These are phyloP conservation scores for Clamator glandarius DNA, from an alignment of 2,797 vertebrate genomes.

Conservation along the genomic window DNA sequence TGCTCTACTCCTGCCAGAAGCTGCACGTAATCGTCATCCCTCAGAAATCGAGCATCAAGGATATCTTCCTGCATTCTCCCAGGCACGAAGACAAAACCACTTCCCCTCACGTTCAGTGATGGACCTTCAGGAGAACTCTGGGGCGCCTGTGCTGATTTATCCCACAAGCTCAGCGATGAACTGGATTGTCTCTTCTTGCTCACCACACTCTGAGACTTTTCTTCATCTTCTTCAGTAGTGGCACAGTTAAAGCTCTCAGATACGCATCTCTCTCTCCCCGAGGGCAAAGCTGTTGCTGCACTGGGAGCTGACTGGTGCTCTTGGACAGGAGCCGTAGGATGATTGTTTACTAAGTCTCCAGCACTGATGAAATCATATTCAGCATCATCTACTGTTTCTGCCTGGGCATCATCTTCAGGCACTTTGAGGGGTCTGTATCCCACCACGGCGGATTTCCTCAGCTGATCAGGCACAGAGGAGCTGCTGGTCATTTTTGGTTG, in stretches of 20 bases:
- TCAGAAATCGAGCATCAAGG: constrained; percentile 72
- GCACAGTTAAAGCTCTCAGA: not conserved
- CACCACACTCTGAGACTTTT: not conserved
- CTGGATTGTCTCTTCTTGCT: constrained; percentile 43
- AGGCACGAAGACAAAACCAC: constrained; percentile 27
- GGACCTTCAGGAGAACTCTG: constrained; percentile 34
- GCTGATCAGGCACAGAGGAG: not conserved
- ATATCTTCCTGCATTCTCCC: not conserved
- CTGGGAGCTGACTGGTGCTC: not conserved
- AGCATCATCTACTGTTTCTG: constrained; percentile 28
- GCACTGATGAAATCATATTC: not conserved
- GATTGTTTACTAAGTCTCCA: not conserved
- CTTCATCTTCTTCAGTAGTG: constrained; percentile 71
- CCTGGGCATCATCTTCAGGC: constrained; percentile 36
- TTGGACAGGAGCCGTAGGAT: not conserved
- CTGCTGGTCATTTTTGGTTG: rapidly evolving
- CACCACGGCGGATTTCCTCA: not conserved
- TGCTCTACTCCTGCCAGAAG: constrained; percentile 89
- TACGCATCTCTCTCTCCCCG: rapidly evolving
- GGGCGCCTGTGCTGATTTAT: not conserved
- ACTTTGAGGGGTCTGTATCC: not conserved
- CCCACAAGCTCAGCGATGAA: constrained; percentile 15
- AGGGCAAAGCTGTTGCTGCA: not conserved
- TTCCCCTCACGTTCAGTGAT: constrained; percentile 7
- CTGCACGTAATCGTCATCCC: constrained; percentile 80